phyloP scores from a whole-genome alignment of 2,797 vertebrate species.

The Molossus molossus region DNA sequence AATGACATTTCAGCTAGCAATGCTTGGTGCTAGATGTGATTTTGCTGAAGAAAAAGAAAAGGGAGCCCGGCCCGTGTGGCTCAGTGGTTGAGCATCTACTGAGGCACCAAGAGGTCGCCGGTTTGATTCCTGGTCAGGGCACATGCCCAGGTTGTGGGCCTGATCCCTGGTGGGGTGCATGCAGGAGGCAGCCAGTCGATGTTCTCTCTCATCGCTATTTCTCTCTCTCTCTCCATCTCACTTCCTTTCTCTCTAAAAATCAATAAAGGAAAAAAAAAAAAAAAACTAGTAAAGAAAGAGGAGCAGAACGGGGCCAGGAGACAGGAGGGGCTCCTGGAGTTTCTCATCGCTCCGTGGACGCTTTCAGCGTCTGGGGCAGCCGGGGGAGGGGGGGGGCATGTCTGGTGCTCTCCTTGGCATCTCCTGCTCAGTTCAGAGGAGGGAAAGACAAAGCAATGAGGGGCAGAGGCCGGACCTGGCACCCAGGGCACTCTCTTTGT shows the following conservation, averaged over 20 bases:
- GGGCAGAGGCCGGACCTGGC: background rate
- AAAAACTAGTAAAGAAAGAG: background rate
- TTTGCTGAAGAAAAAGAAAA: background rate
- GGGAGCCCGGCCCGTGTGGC: no score
- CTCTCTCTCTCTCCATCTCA: no score
- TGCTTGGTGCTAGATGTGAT: background rate
- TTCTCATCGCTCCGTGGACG: background rate
- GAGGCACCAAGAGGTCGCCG: no score
- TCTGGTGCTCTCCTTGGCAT: background rate
- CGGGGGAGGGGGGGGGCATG: background rate
- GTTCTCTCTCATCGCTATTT: no score
- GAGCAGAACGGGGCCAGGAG: background rate
- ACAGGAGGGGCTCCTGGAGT: background rate
- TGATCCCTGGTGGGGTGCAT: no score
- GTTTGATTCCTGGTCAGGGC: no score
- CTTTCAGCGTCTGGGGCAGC: background rate
- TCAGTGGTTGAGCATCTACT: no score
- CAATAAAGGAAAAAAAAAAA: no score
- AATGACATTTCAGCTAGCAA: background rate
- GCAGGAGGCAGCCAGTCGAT: no score
- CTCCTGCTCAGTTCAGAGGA: background rate
- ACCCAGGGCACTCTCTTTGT: background rate
- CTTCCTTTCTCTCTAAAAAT: no score
- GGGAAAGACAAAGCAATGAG: background rate
- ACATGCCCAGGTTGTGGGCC: no score